Conservation (phyloP, 2,113 vertebrate genomes). For the Microcebus murinus region DNA sequence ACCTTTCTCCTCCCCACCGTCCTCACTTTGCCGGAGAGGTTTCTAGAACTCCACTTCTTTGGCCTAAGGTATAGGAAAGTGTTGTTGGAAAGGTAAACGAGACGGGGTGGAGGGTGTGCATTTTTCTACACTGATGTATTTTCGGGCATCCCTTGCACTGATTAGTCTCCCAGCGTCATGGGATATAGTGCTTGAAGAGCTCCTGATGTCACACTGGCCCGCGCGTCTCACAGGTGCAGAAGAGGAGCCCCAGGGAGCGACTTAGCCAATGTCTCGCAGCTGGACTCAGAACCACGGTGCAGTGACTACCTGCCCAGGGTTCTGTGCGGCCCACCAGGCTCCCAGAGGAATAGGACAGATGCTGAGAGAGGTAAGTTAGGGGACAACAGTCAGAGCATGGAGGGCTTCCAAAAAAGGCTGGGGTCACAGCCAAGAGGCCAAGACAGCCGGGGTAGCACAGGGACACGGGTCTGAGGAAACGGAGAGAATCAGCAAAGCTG, state of each 20-base stretch:
- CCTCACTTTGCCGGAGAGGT: not conserved
- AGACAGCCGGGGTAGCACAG: not conserved
- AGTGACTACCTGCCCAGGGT: fast-evolving
- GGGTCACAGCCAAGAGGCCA: not conserved
- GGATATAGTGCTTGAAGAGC: not conserved
- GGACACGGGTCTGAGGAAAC: fast-evolving
- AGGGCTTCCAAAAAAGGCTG: not conserved
- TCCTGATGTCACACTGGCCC: not conserved
- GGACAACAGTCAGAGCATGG: not conserved
- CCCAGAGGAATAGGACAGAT: not conserved
- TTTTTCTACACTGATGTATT: not conserved
- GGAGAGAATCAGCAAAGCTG: not conserved
- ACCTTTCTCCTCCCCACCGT: not conserved
- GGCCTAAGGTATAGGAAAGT: not conserved
- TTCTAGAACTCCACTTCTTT: not conserved
- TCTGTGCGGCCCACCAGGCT: not conserved
- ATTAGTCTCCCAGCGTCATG: not conserved
- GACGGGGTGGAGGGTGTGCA: fast-evolving
- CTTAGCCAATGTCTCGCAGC: not conserved
- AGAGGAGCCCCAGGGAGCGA: not conserved
- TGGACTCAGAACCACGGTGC: not conserved
- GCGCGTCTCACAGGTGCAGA: not conserved
- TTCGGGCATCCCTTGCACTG: not conserved
- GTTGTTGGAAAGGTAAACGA: not conserved
- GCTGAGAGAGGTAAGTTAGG: not conserved